Percentiles rank a stretch among this genome's conserved stretches.
These are phyloP conservation scores for Notodonta dromedarius DNA, from an alignment of 2,888 invertebrate genomes.

Conservation along the genomic window DNA sequence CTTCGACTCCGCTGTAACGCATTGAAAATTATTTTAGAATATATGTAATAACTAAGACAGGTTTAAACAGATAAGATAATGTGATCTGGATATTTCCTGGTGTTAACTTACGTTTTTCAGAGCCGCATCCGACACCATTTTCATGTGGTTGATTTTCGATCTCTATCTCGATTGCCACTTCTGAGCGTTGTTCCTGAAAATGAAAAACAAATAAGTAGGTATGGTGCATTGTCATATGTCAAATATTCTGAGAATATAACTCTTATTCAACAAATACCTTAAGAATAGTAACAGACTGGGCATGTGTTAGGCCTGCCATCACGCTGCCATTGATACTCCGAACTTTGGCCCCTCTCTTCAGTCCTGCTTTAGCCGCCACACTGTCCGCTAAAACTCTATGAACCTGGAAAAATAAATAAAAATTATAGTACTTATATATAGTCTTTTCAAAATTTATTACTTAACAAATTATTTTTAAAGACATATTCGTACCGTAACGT, in stretches of 20 bases:
- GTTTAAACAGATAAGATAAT: too few species aligned
- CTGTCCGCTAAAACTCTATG: constrained; percentile 94
- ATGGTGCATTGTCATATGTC: too few species aligned
- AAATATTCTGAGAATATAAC: not conserved
- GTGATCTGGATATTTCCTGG: too few species aligned
- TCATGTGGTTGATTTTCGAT: constrained; percentile 73
- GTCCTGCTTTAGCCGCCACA: constrained; percentile 93
- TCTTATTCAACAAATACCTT: constrained; percentile 84
- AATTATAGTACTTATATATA: not conserved
- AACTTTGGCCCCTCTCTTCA: constrained; percentile 94
- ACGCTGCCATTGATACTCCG: constrained; percentile 94
- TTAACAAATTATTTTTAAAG: not conserved
- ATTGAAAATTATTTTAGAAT: too few species aligned
- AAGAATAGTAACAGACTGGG: constrained; percentile 93
- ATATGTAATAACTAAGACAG: too few species aligned
- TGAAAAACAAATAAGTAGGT: not conserved
- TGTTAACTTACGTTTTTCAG: constrained; percentile 67
- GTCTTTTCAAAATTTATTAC: too few species aligned
- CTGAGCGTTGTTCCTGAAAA: constrained; percentile 89
- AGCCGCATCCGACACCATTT: constrained; percentile 64
- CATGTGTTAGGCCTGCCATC: constrained; percentile 93
- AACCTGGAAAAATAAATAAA: constrained; percentile 82
- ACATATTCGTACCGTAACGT: constrained; percentile 89
- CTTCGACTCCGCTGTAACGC: constrained; percentile 74
- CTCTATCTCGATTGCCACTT: constrained; percentile 90